These are phyloP conservation scores for Caenorhabditis sulstoni DNA, from an alignment of 2,888 invertebrate genomes.

Conservation along the genomic window DNA sequence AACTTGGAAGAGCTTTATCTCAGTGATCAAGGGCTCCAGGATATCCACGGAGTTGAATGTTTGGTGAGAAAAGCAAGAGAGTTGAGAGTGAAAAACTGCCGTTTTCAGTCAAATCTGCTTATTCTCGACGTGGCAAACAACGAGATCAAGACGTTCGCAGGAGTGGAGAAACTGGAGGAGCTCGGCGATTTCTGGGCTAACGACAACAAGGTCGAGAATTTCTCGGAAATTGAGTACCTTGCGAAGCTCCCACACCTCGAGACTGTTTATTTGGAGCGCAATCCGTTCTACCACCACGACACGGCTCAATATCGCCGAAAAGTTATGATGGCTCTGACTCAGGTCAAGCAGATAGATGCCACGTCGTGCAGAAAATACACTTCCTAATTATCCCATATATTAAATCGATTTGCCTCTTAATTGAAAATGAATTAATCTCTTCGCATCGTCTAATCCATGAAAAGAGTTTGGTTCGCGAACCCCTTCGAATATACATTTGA, in stretches of 20 bases:
- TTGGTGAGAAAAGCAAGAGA: neutral
- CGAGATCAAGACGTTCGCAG: constrained; percentile 88
- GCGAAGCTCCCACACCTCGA: constrained; percentile 82
- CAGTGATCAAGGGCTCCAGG: constrained; percentile 92
- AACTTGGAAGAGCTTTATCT: constrained; percentile 91
- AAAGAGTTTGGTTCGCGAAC: too few relatives aligned
- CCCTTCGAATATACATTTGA: too few relatives aligned
- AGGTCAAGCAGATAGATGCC: constrained; percentile 94
- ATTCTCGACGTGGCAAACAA: constrained; percentile 94
- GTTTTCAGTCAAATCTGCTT: constrained; percentile 83
- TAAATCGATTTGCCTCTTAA: too few relatives aligned
- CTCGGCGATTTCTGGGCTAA: constrained; percentile 97
- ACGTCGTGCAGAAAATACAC: constrained; percentile 81
- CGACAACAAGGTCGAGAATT: constrained; percentile 90
- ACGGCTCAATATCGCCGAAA: constrained; percentile 84
- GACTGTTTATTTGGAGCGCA: constrained; percentile 94
- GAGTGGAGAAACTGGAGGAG: constrained; percentile 87
- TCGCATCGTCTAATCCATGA: too few relatives aligned
- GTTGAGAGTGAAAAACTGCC: neutral
- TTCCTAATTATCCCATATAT: too few relatives aligned
- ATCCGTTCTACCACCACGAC: constrained; percentile 84
- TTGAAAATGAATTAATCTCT: too few relatives aligned
- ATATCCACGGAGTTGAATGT: constrained; percentile 87
- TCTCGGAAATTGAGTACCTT: constrained; percentile 89
- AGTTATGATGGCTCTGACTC: constrained; percentile 90